Evolutionary conservation across 2,888 invertebrate species (phyloP), one percentile per base, ranked within the genome.

Genomic region (Psylliodes chrysocephalus): DNA sequence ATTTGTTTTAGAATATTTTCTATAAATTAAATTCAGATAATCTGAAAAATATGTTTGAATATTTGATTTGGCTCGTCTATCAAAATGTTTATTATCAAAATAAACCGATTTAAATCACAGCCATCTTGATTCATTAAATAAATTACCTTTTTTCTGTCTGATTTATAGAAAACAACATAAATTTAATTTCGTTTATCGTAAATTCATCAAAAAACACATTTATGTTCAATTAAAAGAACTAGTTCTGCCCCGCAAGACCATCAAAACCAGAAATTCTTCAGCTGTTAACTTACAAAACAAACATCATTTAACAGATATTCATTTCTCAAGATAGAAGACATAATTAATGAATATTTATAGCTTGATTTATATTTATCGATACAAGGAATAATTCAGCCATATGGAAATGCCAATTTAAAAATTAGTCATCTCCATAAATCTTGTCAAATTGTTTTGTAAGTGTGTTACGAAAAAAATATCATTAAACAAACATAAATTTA

Each of bases 401-500:
- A 59, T 59, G 59, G 59, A 59, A 59, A 59, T 59, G 49, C 49
- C 59, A 49, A 57, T 46, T 47, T 57, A 42, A 57, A n/a, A 38
- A 51, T 59, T 59, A 59, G 59, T 59, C 59, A 59, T 40, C 40
- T n/a, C 28, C n/a, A 59, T 59, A 59, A 59, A 59, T 59, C 59
- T 59, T 59, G 59, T 59, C 47, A 28, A 17, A 22, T 19, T 59
- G 49, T 59, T 59, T 59, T 18, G 51, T 51, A 59, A 25, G 28
- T 59, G 25, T 59, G 59, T 49, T 59, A 59, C 22, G 22, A 47
- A 28, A 33, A 46, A 35, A 17, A 49, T 8, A 40, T 40, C 49
- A 28, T 59, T 49, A 40, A 59, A 59, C 10, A n/a, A 12, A 4
- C 7, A 28, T 42, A 49, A 49, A 49, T 49, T 49, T 49, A 28